Base-by-base conservation (phyloP, 2,888 invertebrate species). In the Phalangium opilio region DNA sequence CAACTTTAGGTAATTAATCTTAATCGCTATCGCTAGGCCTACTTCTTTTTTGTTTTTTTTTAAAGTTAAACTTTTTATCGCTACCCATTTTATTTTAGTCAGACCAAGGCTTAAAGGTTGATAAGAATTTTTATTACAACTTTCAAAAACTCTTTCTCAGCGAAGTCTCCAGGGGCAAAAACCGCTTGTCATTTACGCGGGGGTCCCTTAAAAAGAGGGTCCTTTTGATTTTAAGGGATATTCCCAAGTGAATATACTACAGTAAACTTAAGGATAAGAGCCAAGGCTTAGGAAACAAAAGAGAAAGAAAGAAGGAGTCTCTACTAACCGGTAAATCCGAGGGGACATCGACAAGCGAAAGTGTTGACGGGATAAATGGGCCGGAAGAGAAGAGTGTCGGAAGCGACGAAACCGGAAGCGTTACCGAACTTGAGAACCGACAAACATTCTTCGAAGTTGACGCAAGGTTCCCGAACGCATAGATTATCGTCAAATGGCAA, bases 401-500 rank as follows among this genome's bases (percentile, higher is more conserved):
- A 90, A 55, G 75, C 74, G 33, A 91, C 80, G 63, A 95, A 93
- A 2, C 81, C 83, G 0, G 86, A 82, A 0, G 91, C 91, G 63
- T 89, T 60, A 14, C 55, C 57, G 60, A 93, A 93, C 64, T 85
- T 86, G 19, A 93, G 71, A 2, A 89, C 83, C 0, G 90, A 87
- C 17, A 85, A 70, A 58, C 95, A 96, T 61, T 85, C 81, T 63
- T 95, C 91, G 63, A 79, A 93, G 67, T 93, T 91, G 2, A 89
- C 71, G 61, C 95, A 96, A 0, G 93, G 93, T 62, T 96, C 95
- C 45, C 84, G 76, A 0, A 93, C 84, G 66, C 95, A 96, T 0
- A 95, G 74, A 68, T 93, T 91, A 65, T 96, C 95, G 62, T 91
- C 91, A 65, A 95, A 95, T 0, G 95, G 91, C 8, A 93, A 68